phyloP scores from a whole-genome alignment of 2,113 vertebrate species.

The Martes martes region DNA sequence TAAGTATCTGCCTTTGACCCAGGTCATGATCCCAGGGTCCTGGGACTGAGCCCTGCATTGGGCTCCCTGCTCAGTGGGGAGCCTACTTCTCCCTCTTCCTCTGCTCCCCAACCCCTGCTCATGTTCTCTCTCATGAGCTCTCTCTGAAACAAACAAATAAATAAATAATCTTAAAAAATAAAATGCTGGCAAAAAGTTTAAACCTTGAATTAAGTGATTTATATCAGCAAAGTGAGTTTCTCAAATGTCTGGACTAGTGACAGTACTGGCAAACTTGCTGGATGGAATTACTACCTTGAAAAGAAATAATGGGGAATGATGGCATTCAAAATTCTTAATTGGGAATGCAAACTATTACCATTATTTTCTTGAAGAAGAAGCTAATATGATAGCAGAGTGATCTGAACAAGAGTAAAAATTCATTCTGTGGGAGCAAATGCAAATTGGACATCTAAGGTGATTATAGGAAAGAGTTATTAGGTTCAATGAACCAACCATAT shows the following conservation, averaged over 20 bases:
- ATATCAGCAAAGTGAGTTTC: background rate
- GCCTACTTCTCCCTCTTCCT: too few relatives aligned
- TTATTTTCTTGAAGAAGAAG: background rate
- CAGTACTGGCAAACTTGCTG: background rate
- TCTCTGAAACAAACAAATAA: too few relatives aligned
- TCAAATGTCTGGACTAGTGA: background rate
- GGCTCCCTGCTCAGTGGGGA: too few relatives aligned
- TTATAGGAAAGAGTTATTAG: background rate
- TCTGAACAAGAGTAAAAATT: background rate
- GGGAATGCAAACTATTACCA: background rate
- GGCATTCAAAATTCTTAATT: background rate
- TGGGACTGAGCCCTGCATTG: too few relatives aligned
- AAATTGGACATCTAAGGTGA: background rate
- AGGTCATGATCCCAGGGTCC: too few relatives aligned
- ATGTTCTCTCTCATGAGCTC: too few relatives aligned
- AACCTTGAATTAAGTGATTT: background rate
- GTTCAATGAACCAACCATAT: background rate
- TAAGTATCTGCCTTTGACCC: too few relatives aligned
- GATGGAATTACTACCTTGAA: background rate
- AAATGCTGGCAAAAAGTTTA: background rate
- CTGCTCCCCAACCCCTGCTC: too few relatives aligned
- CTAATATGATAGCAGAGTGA: background rate
- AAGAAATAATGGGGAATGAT: background rate
- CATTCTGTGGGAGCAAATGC: constrained; percentile 1
- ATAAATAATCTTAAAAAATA: too few relatives aligned